Evolutionary conservation across 2,888 invertebrate genomes (phyloP).

Genomic region (Sabatieria punctata): DNA sequence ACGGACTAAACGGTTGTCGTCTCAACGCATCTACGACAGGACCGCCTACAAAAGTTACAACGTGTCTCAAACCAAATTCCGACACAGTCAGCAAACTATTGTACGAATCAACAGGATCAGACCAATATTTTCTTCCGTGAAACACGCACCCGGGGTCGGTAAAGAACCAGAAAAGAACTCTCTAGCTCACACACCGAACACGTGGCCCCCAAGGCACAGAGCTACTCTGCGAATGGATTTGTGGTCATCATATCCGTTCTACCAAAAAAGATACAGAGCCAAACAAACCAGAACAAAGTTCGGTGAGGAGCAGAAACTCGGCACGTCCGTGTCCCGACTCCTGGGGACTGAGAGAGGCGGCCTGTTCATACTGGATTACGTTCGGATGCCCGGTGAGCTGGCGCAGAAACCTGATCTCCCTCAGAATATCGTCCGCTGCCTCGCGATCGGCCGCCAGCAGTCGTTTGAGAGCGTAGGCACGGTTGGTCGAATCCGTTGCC

Average conservation of each 20-base stretch:
- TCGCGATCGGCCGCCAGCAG: constrained; percentile 38
- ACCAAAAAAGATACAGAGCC: constrained; percentile 17
- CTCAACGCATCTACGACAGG: constrained; percentile 32
- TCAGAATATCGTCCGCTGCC: constrained; percentile 33
- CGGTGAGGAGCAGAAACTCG: constrained; percentile 78
- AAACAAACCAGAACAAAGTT: constrained; percentile 61
- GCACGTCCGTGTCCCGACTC: constrained; percentile 61
- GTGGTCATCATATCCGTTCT: too few relatives aligned
- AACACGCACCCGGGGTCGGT: too few relatives aligned
- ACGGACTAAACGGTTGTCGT: constrained; percentile 26
- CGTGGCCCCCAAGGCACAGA: too few relatives aligned
- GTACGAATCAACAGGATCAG: too few relatives aligned
- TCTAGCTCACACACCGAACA: too few relatives aligned
- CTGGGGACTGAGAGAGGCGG: constrained; percentile 57
- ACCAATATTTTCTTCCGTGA: too few relatives aligned
- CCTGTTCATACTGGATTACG: constrained; percentile 72
- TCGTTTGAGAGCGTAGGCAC: constrained; percentile 39
- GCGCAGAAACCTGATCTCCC: constrained; percentile 36
- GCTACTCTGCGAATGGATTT: too few relatives aligned
- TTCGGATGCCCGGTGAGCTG: constrained; percentile 68
- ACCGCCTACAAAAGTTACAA: too few relatives aligned
- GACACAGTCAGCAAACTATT: too few relatives aligned
- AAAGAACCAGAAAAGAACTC: too few relatives aligned
- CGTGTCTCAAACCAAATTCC: too few relatives aligned
- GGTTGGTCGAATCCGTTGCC: constrained; percentile 35